Percentiles rank a stretch among this genome's conserved stretches.
These are phyloP conservation scores for Crenuchus spilurus DNA, from an alignment of 2,797 vertebrate species.

Conservation along the genomic window DNA sequence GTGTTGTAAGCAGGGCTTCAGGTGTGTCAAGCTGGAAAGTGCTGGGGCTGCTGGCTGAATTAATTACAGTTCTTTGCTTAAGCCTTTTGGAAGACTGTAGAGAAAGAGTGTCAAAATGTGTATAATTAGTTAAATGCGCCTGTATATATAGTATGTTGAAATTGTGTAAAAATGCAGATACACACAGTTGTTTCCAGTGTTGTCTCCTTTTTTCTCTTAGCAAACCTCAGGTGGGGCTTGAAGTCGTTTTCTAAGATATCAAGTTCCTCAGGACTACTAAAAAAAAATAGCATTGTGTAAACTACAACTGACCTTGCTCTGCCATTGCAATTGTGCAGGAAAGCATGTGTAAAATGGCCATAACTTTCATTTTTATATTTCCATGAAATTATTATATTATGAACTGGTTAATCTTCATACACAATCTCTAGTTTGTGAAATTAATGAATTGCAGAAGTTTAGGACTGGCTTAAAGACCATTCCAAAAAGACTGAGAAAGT, in stretches of 20 bases:
- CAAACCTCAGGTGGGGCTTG: constrained; percentile 52
- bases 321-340: too few relatives aligned
- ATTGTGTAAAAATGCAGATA: neutral
- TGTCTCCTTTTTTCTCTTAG: constrained; percentile 59
- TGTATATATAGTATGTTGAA: neutral
- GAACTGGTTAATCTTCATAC: too few relatives aligned
- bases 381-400: too few relatives aligned
- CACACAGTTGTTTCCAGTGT: constrained; percentile 54
- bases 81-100: constrained; percentile 22
- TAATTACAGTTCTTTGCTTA: neutral
- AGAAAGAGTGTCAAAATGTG: neutral
- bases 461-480: too few relatives aligned
- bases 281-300: too few relatives aligned
- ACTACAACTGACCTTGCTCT: too few relatives aligned
- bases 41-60: neutral
- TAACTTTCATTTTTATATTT: too few relatives aligned
- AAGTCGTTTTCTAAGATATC: constrained; percentile 66
- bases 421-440: too few relatives aligned
- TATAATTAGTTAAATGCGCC: neutral
- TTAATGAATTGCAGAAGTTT: too few relatives aligned
- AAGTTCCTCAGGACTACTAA: constrained; percentile 62
- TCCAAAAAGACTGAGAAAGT: too few relatives aligned
- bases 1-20: neutral
- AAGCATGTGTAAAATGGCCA: too few relatives aligned
- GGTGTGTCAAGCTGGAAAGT: neutral